Evolutionary conservation across 2,888 invertebrate genomes (phyloP).

Genomic region (Apantesis nais): DNA sequence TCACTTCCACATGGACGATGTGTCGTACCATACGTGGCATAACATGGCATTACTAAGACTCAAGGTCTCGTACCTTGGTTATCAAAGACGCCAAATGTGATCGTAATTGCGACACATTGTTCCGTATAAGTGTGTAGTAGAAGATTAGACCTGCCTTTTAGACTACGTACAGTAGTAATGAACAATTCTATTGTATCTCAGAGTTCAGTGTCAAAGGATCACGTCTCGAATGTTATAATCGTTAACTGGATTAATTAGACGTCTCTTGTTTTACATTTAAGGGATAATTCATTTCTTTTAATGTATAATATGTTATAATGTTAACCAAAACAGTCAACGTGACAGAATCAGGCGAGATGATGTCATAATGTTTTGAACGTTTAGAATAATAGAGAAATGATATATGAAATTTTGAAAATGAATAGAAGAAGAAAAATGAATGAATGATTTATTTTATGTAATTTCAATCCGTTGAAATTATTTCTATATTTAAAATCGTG

Average conservation of each 20-base stretch:
- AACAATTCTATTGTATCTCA: background rate
- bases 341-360: too few species aligned
- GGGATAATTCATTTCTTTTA: background rate
- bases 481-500: too few species aligned
- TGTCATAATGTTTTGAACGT: too few species aligned
- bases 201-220: constrained; percentile 7
- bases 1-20: too few species aligned
- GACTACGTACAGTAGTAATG: background rate
- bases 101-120: background rate
- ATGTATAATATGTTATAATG: too few species aligned
- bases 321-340: too few species aligned
- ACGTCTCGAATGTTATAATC: constrained; percentile 3
- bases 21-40: background rate
- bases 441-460: too few species aligned
- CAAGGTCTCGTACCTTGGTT: background rate
- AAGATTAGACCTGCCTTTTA: background rate
- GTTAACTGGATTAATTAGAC: constrained; percentile 5
- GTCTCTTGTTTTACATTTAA: background rate
- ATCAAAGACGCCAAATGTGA: background rate
- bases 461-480: too few species aligned
- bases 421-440: too few species aligned
- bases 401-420: too few species aligned
- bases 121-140: background rate
- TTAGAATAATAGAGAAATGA: too few species aligned
- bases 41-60: background rate